Conservation (phyloP, 2,888 invertebrate genomes). For the Cephus rjabovi region DNA sequence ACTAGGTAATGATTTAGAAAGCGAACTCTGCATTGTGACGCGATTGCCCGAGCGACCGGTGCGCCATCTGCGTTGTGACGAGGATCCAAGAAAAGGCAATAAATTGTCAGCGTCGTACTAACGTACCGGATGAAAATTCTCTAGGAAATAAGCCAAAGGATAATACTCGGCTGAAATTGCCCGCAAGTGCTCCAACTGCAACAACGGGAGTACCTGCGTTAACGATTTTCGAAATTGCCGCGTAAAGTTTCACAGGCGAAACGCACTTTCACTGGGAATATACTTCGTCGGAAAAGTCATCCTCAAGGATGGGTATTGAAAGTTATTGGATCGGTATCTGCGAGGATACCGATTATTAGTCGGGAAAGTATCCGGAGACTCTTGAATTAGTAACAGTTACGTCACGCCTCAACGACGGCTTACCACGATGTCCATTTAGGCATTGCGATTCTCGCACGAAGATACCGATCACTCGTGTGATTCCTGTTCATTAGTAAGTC, state of each 20-base stretch:
- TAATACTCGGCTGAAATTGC: neutral
- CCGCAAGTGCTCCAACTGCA: neutral
- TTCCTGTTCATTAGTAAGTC: neutral
- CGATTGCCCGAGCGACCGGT: neutral
- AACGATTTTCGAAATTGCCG: neutral
- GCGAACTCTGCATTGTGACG: slow-evolving; percentile 28
- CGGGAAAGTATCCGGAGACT: neutral
- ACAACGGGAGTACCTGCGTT: neutral
- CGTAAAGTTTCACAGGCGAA: neutral
- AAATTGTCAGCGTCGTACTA: neutral
- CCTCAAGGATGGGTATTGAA: neutral
- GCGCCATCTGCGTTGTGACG: neutral
- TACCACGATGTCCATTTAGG: neutral
- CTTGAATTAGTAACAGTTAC: neutral
- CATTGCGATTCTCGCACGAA: neutral
- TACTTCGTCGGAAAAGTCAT: neutral
- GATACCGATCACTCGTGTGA: neutral
- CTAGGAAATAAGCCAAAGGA: neutral
- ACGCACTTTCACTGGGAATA: neutral
- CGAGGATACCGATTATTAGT: neutral
- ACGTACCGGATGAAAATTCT: neutral
- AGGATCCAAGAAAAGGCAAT: neutral
- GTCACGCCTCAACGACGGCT: neutral
- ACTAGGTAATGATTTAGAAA: slow-evolving; percentile 55
- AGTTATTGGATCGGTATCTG: neutral